A percentile compares a stretch with the other conserved stretches of the same genome.
Evolutionary conservation across 2,888 invertebrate species (phyloP).

Genomic region (Proisotoma minuta): DNA sequence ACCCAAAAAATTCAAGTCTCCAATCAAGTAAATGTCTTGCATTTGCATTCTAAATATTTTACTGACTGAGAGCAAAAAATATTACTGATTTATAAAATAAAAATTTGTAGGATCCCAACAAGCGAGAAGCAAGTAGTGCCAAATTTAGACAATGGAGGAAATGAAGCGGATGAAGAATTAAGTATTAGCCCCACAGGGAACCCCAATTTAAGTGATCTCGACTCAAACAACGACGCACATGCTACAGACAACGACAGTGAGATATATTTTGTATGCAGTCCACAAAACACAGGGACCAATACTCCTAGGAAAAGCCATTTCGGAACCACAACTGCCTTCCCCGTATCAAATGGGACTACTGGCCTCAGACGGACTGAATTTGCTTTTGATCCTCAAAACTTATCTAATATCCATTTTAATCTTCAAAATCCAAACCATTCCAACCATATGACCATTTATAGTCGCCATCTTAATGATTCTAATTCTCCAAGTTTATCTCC

Average conservation of each 20-base stretch:
- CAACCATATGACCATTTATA: constrained; percentile 28
- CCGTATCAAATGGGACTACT: constrained; percentile 15
- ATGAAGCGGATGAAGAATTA: constrained; percentile 46
- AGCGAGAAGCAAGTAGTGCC: constrained; percentile 37
- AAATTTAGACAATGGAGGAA: constrained; percentile 35
- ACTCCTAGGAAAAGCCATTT: constrained; percentile 11
- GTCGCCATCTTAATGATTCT: no score
- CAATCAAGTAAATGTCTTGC: constrained; percentile 28
- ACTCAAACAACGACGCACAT: constrained; percentile 28
- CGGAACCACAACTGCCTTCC: constrained; percentile 29
- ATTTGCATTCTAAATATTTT: no score
- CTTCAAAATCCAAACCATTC: constrained; percentile 16
- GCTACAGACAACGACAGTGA: constrained; percentile 32
- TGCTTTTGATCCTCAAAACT: constrained; percentile 18
- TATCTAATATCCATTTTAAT: not conserved
- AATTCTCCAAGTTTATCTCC: no score
- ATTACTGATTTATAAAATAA: not conserved
- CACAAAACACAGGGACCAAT: not conserved
- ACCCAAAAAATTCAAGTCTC: constrained; percentile 34
- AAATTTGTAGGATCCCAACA: constrained; percentile 1
- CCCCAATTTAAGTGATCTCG: constrained; percentile 31
- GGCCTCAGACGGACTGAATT: constrained; percentile 21
- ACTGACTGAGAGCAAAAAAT: not conserved
- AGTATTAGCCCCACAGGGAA: constrained; percentile 44
- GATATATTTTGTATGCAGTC: constrained; percentile 27